phyloP scores from a whole-genome alignment of 2,797 vertebrate species.

The Chrosomus eos region DNA sequence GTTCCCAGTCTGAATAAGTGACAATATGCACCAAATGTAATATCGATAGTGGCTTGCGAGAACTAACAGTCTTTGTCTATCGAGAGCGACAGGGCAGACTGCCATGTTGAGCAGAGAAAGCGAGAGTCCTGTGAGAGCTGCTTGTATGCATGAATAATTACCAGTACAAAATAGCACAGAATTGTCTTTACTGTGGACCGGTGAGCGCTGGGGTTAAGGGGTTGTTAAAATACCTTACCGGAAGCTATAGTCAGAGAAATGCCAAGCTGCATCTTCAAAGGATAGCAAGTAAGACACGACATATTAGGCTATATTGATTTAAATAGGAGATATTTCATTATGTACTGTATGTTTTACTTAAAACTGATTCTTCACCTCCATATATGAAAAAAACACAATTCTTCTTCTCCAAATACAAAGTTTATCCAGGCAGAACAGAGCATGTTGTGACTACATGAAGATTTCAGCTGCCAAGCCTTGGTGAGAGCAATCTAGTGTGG shows the following conservation, averaged over 20 bases:
- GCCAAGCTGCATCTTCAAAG: not conserved
- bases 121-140: not conserved
- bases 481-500: slow-evolving; percentile 40
- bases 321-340: not conserved
- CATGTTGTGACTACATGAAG: slow-evolving; percentile 43
- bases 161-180: not conserved
- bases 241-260: not conserved
- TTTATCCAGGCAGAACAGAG: not conserved
- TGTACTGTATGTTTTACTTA: not conserved
- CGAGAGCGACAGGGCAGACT: not conserved
- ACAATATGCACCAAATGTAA: not conserved
- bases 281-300: not conserved
- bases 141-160: not conserved
- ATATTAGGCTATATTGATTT: not conserved
- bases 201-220: not conserved
- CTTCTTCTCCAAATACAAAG: slow-evolving; percentile 2
- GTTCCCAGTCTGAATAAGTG: not conserved
- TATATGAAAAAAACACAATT: not conserved
- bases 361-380: not conserved
- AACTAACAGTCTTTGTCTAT: not conserved
- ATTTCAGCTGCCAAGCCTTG: slow-evolving; percentile 37
- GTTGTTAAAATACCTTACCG: not conserved
- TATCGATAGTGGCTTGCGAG: not conserved
- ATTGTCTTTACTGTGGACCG: not conserved
- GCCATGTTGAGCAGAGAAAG: not conserved